These are phyloP conservation scores for Narcine bancroftii DNA, from an alignment of 2,113 vertebrate genomes.

Conservation along the genomic window DNA sequence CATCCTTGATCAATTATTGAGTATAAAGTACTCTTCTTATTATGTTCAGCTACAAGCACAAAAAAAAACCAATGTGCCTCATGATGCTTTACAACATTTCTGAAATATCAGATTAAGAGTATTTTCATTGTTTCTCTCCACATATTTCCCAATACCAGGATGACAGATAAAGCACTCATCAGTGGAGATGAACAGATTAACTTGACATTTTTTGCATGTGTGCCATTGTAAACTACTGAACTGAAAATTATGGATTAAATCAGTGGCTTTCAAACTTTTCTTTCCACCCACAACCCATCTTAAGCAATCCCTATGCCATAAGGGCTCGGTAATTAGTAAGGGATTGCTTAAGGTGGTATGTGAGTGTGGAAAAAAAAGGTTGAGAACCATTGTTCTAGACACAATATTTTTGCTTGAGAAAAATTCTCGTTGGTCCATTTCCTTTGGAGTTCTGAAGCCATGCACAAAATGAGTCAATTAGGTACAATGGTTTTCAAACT, in stretches of 20 bases:
- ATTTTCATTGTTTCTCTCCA: background rate
- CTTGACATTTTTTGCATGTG: background rate
- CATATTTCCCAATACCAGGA: background rate
- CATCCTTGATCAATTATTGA: background rate
- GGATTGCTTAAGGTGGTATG: too few relatives aligned
- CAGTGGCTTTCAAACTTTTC: too few relatives aligned
- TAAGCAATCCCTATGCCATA: too few relatives aligned
- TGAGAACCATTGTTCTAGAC: too few relatives aligned
- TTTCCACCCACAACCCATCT: too few relatives aligned
- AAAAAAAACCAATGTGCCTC: background rate
- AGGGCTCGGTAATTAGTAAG: too few relatives aligned
- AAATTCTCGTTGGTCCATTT: too few relatives aligned
- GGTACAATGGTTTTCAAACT: too few relatives aligned
- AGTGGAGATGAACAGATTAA: conserved; percentile 9
- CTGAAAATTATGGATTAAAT: background rate
- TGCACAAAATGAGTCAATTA: too few relatives aligned
- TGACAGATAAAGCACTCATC: background rate
- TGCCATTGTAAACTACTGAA: background rate
- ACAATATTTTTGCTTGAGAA: too few relatives aligned
- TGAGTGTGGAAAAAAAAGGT: too few relatives aligned
- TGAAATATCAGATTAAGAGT: background rate
- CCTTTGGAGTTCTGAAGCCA: too few relatives aligned
- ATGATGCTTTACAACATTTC: background rate
- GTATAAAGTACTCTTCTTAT: background rate
- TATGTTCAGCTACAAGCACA: background rate